Conservation (phyloP, 1,140 invertebrate genomes). For the Dendroctonus ponderosae region DNA sequence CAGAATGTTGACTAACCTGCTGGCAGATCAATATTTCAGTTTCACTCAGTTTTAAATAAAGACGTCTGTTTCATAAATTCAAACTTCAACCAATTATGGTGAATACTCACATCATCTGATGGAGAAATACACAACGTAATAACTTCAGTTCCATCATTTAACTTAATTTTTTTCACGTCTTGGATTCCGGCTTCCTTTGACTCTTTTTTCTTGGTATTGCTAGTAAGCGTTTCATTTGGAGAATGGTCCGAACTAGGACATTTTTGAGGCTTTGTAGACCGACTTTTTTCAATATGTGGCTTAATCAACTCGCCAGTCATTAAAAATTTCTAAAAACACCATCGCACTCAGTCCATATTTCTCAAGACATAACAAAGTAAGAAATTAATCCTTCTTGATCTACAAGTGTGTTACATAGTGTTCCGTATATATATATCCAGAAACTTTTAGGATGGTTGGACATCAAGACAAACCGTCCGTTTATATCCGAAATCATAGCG, state of each 20-base stretch:
- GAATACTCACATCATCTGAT: constrained; percentile 8
- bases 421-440: too few relatives aligned
- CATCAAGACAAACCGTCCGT: too few relatives aligned
- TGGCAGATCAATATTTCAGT: too few relatives aligned
- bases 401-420: too few relatives aligned
- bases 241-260: background rate
- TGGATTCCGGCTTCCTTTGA: background rate
- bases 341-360: background rate
- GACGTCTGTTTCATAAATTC: too few relatives aligned
- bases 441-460: too few relatives aligned
- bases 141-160: constrained; percentile 32
- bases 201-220: background rate
- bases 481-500: too few relatives aligned
- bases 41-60: too few relatives aligned
- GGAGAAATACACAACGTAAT: constrained; percentile 29
- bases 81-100: background rate
- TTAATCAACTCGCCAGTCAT: constrained; percentile 61
- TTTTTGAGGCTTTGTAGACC: constrained; percentile 7
- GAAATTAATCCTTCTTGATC: too few relatives aligned
- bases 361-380: too few relatives aligned
- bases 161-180: constrained; percentile 22
- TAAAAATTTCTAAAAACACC: constrained; percentile 52
- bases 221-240: background rate
- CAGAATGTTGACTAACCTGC: constrained; percentile 1
- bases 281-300: constrained; percentile 15